Conservation (phyloP, 2,113 vertebrate genomes). For the Labeo rohita region DNA sequence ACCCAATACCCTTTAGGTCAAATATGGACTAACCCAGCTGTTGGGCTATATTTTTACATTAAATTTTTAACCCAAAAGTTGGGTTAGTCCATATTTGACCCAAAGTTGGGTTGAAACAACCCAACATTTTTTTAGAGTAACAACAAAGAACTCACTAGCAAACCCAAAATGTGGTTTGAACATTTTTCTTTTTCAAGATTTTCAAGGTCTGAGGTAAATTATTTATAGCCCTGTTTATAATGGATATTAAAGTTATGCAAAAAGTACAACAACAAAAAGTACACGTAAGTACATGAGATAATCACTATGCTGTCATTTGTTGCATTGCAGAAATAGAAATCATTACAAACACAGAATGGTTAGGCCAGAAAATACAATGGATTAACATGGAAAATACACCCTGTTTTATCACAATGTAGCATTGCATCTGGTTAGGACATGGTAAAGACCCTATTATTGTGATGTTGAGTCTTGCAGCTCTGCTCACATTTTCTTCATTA, state of each 20-base stretch:
- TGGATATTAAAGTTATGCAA: not conserved
- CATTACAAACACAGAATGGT: not conserved
- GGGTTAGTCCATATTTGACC: too few species aligned
- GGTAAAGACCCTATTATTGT: not conserved
- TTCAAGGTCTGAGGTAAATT: not conserved
- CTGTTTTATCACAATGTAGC: not conserved
- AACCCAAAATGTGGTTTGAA: too few species aligned
- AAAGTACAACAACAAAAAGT: not conserved
- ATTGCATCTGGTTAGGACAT: not conserved
- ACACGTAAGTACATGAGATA: not conserved
- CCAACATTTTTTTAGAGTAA: too few species aligned
- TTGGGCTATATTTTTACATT: too few species aligned
- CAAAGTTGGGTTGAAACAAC: too few species aligned
- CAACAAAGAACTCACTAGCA: not conserved
- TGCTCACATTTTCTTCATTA: not conserved
- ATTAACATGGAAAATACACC: not conserved
- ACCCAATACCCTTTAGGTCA: too few species aligned
- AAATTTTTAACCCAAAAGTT: too few species aligned
- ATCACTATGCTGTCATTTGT: not conserved
- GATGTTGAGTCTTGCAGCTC: not conserved
- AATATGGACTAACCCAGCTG: too few species aligned
- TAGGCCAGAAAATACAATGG: not conserved
- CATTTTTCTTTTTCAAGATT: not conserved
- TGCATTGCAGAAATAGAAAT: not conserved
- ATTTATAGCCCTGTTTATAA: not conserved